Evolutionary conservation across 1,140 invertebrate genomes (phyloP).

Genomic region (Drosophila asahinai): DNA sequence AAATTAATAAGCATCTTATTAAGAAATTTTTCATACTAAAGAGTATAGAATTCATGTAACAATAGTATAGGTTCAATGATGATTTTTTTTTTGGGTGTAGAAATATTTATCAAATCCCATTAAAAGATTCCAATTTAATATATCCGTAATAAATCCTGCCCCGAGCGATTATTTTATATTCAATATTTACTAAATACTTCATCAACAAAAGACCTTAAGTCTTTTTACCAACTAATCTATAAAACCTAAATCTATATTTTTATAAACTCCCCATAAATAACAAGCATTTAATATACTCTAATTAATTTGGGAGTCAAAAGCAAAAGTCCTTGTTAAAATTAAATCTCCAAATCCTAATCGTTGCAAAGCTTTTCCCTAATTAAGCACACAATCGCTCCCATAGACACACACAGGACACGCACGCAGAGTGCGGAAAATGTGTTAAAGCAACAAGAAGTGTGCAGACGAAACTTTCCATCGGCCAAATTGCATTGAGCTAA

Average conservation of each 20-base stretch:
- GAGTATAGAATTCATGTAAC: too few relatives aligned
- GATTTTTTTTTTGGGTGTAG: too few relatives aligned
- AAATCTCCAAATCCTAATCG: conserved; percentile 7
- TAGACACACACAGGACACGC: neutral
- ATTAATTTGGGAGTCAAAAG: neutral
- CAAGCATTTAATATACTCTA: neutral
- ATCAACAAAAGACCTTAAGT: too few relatives aligned
- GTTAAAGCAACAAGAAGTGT: conserved; percentile 49
- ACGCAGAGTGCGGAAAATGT: conserved; percentile 13
- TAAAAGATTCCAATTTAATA: too few relatives aligned
- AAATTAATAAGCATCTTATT: too few relatives aligned
- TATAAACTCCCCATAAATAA: neutral
- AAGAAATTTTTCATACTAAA: too few relatives aligned
- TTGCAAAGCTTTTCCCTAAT: conserved; percentile 23
- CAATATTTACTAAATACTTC: too few relatives aligned
- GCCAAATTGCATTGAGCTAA: conserved; percentile 38
- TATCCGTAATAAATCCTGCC: too few relatives aligned
- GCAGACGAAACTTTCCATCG: conserved; percentile 34
- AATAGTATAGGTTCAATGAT: too few relatives aligned
- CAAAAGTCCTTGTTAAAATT: neutral
- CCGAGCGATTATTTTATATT: too few relatives aligned
- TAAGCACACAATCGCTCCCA: conserved; percentile 16
- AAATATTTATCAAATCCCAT: too few relatives aligned
- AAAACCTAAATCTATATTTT: neutral
- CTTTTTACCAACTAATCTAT: neutral